phyloP scores from a whole-genome alignment of 2,797 vertebrate genomes.

The Argentina silus region DNA sequence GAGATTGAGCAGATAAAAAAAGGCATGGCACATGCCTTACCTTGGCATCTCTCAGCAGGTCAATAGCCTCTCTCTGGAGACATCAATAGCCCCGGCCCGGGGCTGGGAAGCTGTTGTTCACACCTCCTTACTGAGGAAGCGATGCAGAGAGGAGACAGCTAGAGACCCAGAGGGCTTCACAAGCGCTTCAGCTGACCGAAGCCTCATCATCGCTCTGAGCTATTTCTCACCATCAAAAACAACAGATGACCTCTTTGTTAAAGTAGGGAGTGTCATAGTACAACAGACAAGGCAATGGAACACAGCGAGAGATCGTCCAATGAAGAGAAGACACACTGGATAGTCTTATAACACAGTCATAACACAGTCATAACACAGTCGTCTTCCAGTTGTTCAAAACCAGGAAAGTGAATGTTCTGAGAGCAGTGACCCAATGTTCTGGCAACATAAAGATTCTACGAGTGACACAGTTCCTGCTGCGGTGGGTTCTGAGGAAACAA shows the following conservation, averaged over 20 bases:
- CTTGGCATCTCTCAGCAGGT: neutral
- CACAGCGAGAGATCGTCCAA: neutral
- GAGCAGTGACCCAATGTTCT: constrained; percentile 3
- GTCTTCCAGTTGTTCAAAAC: no score
- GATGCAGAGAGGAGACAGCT: neutral
- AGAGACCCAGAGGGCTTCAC: neutral
- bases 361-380: no score
- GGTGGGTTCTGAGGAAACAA: neutral
- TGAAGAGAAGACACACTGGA: no score
- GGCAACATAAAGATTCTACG: neutral
- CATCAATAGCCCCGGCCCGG: neutral
- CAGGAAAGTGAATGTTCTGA: neutral
- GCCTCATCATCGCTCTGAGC: no score
- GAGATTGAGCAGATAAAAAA: neutral
- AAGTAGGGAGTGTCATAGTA: neutral
- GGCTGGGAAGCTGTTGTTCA: neutral
- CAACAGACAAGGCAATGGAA: neutral
- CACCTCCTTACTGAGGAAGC: constrained; percentile 10
- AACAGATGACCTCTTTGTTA: no score
- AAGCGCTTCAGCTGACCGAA: neutral
- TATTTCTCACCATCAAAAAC: no score
- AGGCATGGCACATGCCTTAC: neutral
- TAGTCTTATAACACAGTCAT: no score
- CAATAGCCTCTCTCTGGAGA: constrained; percentile 21
- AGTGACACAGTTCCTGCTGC: neutral